Base-by-base conservation (phyloP, 2,797 vertebrate genomes). In the Rousettus madagascariensis region DNA sequence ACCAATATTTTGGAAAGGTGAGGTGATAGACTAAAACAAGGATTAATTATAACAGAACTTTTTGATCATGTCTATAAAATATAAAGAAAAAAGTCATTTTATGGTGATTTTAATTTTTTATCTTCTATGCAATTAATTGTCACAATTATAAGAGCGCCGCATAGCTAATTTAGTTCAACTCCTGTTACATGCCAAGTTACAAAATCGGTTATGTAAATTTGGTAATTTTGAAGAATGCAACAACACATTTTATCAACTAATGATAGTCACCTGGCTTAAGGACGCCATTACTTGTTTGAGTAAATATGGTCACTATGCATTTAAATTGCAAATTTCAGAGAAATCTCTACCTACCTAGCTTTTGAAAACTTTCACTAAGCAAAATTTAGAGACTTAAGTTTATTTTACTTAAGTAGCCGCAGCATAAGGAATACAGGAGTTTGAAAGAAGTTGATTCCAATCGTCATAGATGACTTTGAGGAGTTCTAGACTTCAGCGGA, bases 381-480 rank as follows among this genome's bases (percentile, higher is more conserved):
- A 65, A 78, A 89, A 78, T 89, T 94, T 69, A 69, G 43, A 91
- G 22, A 83, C 3, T 83, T 15, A 78, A n/a, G 5, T 85, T 95
- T n/a, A 84, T 59, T 51, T 6, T 41, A 46, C 9, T 77, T 90
- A 79, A 87, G 68, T 15, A 36, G 8, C 46, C 90, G 6, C 11
- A 57, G 26, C 26, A 43, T 11, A 86, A 49, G 71, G n/a, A 72
- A 41, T 20, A 80, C 6, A 16, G 12, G 59, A 30, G 28, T 61
- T 61, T 30, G 59, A 28, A 28, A 59, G 55, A 61, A 61, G 12
- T 61, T 61, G 28, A 61, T 61, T 61, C 59, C 59, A 61, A 61
- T 12, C 13, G 1, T 30, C 12, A 61, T 61, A 28, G 13, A 61
- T 61, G 28, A 61, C 13, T 6, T 28, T 30, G 59, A 61, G 57